Evolutionary conservation across 2,797 vertebrate species (phyloP).

Genomic region (Microchirus variegatus): DNA sequence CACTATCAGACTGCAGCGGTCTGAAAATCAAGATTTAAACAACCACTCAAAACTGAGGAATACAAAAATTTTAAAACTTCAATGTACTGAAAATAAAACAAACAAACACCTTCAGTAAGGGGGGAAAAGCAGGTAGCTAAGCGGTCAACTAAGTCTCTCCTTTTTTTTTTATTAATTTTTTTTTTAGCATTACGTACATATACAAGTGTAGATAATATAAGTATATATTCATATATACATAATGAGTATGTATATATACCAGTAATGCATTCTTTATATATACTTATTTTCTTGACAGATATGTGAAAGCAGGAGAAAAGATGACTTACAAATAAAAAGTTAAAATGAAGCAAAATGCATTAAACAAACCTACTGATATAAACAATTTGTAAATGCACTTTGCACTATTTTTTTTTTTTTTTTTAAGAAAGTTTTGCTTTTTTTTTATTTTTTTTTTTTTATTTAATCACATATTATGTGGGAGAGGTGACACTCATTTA

Average conservation of each 20-base stretch:
- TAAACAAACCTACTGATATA: constrained; percentile 78
- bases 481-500: constrained; percentile 86
- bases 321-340: constrained; percentile 81
- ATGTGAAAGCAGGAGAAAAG: constrained; percentile 82
- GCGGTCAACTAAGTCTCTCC: constrained; percentile 78
- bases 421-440: constrained; percentile 30
- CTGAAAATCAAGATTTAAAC: constrained; percentile 70
- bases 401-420: constrained; percentile 55
- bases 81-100: constrained; percentile 66
- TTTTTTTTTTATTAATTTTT: constrained; percentile 75
- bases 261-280: constrained; percentile 82
- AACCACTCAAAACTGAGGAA: constrained; percentile 66
- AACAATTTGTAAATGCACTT: constrained; percentile 80
- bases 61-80: constrained; percentile 68
- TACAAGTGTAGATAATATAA: constrained; percentile 86
- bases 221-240: constrained; percentile 86
- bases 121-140: constrained; percentile 74
- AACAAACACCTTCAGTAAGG: constrained; percentile 70
- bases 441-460: constrained; percentile 44
- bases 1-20: constrained; percentile 67
- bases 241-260: constrained; percentile 82
- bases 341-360: constrained; percentile 75
- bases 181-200: constrained; percentile 86
- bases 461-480: constrained; percentile 36
- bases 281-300: constrained; percentile 84